Base-by-base conservation (phyloP, 2,888 invertebrate genomes). In the Sphaeridia pumilis region DNA sequence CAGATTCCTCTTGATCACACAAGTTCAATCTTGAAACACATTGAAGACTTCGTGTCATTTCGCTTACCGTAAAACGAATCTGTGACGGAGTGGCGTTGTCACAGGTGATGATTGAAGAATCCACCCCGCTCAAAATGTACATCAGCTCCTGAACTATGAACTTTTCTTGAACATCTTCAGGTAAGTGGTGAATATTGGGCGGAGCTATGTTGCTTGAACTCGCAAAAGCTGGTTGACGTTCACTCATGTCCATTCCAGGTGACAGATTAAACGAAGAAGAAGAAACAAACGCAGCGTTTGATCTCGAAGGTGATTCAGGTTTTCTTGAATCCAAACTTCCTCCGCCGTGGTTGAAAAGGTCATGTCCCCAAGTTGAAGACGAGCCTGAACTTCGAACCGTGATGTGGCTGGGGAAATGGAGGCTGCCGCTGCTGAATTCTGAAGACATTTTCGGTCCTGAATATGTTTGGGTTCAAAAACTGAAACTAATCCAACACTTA, bases 131-230 rank as follows among this genome's bases (percentile, higher is more conserved):
- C 64, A 93, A 77, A 52, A 85, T 77, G 68, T 82, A 84, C 3
- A 94, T 72, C 3, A 94, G 72, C 70, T 94, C 92, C 68, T 84
- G 83, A 36, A 93, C 77, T 21, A 93, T 74, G 35, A 84, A 77
- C 54, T 79, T 81, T 70, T 93, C 89, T 73, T 93, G 92, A 20
- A 54, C 54, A n/a, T 63, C 58, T 1, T 54, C 54, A 21, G 49
- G 34, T 12, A 49, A 38, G 22, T 49, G 46, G n/a, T 49, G 47
- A 24, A 54, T 36, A 31, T 36, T 54, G n/a, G 49, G 54, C 5
- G 43, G 22, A n/a, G 45, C 35, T 2, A 45, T 36, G 17, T 38
- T 20, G 5, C 38, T 38, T 5, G 17, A 5, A 17, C 38, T 38
- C 20, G 17, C 38, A 24, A n/a, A n/a, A n/a, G n/a, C n/a, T n/a